Base-by-base conservation (phyloP, 2,888 invertebrate genomes). In the Ormyrus nitidulus region DNA sequence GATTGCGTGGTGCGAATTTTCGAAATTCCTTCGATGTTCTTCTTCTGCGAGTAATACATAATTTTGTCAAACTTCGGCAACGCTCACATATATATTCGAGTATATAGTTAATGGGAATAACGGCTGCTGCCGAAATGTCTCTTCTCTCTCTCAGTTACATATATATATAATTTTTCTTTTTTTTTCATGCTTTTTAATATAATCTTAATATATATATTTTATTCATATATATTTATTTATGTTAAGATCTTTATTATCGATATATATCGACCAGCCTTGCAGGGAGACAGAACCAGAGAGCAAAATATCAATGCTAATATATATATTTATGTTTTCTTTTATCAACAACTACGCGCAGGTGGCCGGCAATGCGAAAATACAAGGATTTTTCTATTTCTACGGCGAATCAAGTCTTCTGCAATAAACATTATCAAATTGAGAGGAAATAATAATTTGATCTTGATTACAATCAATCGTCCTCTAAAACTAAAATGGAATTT, bases 71-170 rank as follows among this genome's bases (percentile, higher is more conserved):
- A 19, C 5, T 61, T 78, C 62, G 6, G 66, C 65, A 78, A 68
- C 72, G 59, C 62, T 68, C 48, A 68, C 44, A 68, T 78, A 65
- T 66, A 78, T 65, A 19, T 66, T n/a, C 59, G 5, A 62, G 13
- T 79, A 56, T 13, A 71, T 72, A 53, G 44, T 79, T 51, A 62
- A 68, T 73, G 73, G 44, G 62, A 72, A 68, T 62, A 58, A 53
- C 65, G 59, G 71, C 65, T 5, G 59, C 34, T 65, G 65, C 65
- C 71, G 71, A 54, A 76, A 68, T 56, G 68, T 73, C 68, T 78
- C 72, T 73, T 72, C 64, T 72, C 68, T 68, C 71, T 73, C 73
- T 73, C 68, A 68, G 13, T 79, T 58, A 70, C 59, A 79, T 70
- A 74, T 34, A 74, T 34, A 34, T 19, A 34, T 70, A 56, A 59